Conservation (phyloP, 2,113 vertebrate species). For the Cyanoderma ruficeps region DNA sequence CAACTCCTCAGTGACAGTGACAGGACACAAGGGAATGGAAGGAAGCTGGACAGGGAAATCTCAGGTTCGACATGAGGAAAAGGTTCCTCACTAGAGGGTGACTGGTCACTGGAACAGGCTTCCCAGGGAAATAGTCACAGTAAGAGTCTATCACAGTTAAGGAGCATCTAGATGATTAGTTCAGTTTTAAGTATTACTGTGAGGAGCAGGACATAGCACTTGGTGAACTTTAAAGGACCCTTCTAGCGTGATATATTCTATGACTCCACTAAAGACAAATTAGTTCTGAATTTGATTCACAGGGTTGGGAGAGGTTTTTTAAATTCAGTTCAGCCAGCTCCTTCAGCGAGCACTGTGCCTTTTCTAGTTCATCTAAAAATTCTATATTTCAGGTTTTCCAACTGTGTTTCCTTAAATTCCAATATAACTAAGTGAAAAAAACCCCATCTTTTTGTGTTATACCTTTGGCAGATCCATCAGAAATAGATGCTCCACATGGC, state of each 20-base stretch:
- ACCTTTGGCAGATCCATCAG: neutral
- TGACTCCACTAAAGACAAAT: neutral
- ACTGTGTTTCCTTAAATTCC: neutral
- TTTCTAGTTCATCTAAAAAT: neutral
- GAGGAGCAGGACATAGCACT: neutral
- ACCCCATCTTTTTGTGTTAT: neutral
- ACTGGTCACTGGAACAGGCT: fast-evolving
- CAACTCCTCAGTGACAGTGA: neutral
- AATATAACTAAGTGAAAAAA: neutral
- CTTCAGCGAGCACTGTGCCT: neutral
- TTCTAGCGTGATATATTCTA: neutral
- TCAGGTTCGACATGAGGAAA: neutral
- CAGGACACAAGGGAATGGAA: neutral
- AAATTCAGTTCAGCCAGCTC: neutral
- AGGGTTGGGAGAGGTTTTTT: neutral
- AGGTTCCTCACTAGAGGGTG: fast-evolving
- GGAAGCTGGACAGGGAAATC: neutral
- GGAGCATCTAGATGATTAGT: neutral
- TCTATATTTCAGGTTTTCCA: neutral
- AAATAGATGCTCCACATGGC: neutral
- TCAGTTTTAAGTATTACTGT: neutral
- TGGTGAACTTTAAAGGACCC: neutral
- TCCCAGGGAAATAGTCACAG: neutral
- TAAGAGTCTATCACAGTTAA: neutral
- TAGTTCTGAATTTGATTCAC: neutral